Base-by-base conservation (phyloP, 2,888 invertebrate species). In the Eupithecia centaureata region DNA sequence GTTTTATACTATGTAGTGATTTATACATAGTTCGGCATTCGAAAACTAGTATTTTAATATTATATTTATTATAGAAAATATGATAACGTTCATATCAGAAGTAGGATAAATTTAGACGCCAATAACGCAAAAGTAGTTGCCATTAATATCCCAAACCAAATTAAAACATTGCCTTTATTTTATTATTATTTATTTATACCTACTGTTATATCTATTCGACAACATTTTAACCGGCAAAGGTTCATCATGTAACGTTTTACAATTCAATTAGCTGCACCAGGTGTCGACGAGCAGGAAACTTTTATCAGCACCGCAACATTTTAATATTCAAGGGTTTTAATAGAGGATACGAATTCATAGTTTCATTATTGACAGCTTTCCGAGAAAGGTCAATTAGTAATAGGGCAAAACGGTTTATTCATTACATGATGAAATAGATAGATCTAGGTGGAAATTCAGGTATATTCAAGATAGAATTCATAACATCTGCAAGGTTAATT, bases 241-340 rank as follows among this genome's bases (percentile, higher is more conserved):
- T 86, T 86, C 88, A 86, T 85, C 86, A 85, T n/a, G 86, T 86
- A 88, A 88, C 88, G 91, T 89, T 91, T 90, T 90, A 92, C 92
- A 92, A 91, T 92, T 92, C 91, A 92, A 92, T 92, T 92, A 91
- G 87, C 76, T 80, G 77, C 82, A 86, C 88, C 92, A 91, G 92
- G 91, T 92, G 92, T 85, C 82, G 86, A 83, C 85, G 82, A 79
- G 77, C 81, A 83, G 84, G 84, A 83, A 87, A 89, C 83, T 85
- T 84, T 85, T 81, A 84, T 84, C 80, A 80, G 79, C 75, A 79
- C 78, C 76, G 75, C 75, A 81, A 83, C 82, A 82, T 80, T 87
- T 86, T 86, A 86, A 85, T 87, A 88, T 89, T 89, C 83, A 88
- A 84, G 74, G 81, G 51, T 63, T 86, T n/a, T 84, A 85, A 85